These are phyloP conservation scores for Anthoptus insignis DNA, from an alignment of 2,888 invertebrate genomes.

Conservation along the genomic window DNA sequence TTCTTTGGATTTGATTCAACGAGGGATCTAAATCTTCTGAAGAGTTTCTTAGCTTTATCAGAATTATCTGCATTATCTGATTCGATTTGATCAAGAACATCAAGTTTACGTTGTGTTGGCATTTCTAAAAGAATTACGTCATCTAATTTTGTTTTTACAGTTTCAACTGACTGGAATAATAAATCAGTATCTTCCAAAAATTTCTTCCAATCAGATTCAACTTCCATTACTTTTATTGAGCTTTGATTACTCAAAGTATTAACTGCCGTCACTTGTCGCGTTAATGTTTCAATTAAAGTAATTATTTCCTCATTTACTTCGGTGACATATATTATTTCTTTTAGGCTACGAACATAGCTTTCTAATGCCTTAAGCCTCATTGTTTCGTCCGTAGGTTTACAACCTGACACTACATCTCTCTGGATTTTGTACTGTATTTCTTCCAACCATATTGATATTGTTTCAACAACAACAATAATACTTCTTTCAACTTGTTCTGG, in stretches of 20 bases:
- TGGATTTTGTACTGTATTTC: slow-evolving; percentile 94
- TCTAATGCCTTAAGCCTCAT: slow-evolving; percentile 75
- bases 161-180: slow-evolving; percentile 82
- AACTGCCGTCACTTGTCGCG: slow-evolving; percentile 90
- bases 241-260: slow-evolving; percentile 87
- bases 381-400: slow-evolving; percentile 61
- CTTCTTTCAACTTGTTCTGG: slow-evolving; percentile 88
- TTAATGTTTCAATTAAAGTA: slow-evolving; percentile 88
- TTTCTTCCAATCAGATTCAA: slow-evolving; percentile 90
- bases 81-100: slow-evolving; percentile 91
- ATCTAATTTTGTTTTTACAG: slow-evolving; percentile 84
- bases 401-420: slow-evolving; percentile 63
- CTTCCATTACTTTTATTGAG: slow-evolving; percentile 79
- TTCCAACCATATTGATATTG: slow-evolving; percentile 94
- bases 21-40: slow-evolving; percentile 88
- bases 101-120: slow-evolving; percentile 89
- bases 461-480: slow-evolving; percentile 92
- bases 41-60: slow-evolving; percentile 87
- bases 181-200: slow-evolving; percentile 89
- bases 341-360: slow-evolving; percentile 87
- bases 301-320: slow-evolving; percentile 90
- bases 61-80: slow-evolving; percentile 88
- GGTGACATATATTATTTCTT: slow-evolving; percentile 89
- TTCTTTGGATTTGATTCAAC: slow-evolving; percentile 90
- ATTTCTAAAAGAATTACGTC: slow-evolving; percentile 87